These are phyloP conservation scores for Holacanthella duospinosa DNA, from an alignment of 2,888 invertebrate species.

Conservation along the genomic window DNA sequence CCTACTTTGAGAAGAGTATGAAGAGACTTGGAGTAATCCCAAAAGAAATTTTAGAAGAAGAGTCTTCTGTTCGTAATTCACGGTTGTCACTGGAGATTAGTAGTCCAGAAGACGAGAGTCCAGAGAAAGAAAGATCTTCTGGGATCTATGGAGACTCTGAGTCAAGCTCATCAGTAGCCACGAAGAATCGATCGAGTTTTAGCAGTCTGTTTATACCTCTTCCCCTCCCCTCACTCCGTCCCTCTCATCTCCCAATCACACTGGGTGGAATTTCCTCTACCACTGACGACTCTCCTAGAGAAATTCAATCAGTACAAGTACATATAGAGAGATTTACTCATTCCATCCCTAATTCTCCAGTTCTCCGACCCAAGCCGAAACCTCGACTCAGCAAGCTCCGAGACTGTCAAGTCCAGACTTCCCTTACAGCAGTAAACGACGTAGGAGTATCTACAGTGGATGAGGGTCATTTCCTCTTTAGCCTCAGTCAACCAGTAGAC, in stretches of 20 bases:
- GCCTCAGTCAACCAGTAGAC: neutral
- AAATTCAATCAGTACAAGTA: neutral
- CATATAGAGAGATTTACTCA: neutral
- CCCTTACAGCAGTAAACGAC: neutral
- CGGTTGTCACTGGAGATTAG: conserved; percentile 27
- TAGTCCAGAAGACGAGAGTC: conserved; percentile 31
- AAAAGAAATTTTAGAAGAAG: conserved; percentile 17
- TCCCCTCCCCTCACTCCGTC: conserved; percentile 27
- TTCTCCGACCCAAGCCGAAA: conserved; percentile 11
- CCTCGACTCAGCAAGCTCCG: conserved; percentile 27
- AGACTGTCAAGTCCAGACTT: conserved; percentile 26
- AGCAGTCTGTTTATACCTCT: conserved; percentile 34
- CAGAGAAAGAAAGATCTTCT: conserved; percentile 20
- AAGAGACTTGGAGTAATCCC: conserved; percentile 29
- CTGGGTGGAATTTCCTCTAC: conserved; percentile 24
- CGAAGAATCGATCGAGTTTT: conserved; percentile 12
- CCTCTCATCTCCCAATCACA: conserved; percentile 14
- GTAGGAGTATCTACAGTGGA: conserved; percentile 5
- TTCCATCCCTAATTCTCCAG: conserved; percentile 22
- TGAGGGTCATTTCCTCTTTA: neutral
- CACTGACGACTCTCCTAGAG: conserved; percentile 17
- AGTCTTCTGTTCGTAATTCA: neutral
- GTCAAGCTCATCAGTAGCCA: conserved; percentile 14
- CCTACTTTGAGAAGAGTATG: conserved; percentile 61
- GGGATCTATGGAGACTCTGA: conserved; percentile 15